Conservation (phyloP, 2,797 vertebrate species). For the Tamandua tetradactyla region DNA sequence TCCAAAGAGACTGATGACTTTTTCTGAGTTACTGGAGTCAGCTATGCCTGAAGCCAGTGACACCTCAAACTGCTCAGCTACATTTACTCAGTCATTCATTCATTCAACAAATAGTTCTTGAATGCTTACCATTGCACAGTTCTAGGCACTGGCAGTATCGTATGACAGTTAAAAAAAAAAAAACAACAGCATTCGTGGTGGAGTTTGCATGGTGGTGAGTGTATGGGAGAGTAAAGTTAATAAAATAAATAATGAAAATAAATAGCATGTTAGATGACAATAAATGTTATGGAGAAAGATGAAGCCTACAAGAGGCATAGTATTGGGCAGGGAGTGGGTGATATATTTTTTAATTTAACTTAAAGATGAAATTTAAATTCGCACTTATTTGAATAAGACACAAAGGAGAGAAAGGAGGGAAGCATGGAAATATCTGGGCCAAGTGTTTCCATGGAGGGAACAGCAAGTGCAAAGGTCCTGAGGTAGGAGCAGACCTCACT, state of each 20-base stretch:
- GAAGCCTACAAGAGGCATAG: background rate
- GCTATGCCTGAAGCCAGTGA: background rate
- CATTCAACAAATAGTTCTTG: background rate
- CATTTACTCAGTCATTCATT: background rate
- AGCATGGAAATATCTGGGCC: background rate
- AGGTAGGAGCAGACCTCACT: background rate
- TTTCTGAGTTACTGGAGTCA: background rate
- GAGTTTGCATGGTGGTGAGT: background rate
- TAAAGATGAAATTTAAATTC: background rate
- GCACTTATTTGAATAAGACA: background rate
- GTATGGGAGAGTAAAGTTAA: background rate
- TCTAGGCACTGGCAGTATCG: background rate
- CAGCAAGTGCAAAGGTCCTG: background rate
- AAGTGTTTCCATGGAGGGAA: background rate
- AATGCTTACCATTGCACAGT: background rate
- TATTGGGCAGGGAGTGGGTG: background rate
- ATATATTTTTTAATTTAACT: background rate
- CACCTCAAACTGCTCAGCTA: background rate
- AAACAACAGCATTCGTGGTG: background rate
- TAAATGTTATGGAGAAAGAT: background rate
- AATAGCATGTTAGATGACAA: background rate
- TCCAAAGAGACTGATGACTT: background rate
- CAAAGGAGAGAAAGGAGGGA: background rate
- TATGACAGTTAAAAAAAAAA: background rate
- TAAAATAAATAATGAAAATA: background rate